Conservation (phyloP, 2,797 vertebrate genomes). For the Sternotherus odoratus region DNA sequence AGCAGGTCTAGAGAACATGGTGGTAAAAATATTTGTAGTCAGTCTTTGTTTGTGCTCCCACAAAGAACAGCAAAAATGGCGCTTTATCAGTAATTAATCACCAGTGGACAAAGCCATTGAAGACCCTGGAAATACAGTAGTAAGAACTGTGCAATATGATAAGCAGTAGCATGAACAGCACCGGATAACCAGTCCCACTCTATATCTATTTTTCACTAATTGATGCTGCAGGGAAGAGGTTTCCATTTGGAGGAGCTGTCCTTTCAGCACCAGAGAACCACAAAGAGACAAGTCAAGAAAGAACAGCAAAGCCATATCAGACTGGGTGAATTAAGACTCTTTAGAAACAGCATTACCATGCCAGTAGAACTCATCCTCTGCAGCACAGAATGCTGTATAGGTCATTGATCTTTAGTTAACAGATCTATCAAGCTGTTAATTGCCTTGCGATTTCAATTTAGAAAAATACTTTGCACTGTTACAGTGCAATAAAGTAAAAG, state of each 20-base stretch:
- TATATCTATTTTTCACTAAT: background rate
- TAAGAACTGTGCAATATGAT: background rate
- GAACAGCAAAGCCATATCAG: background rate
- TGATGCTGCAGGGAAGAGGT: background rate
- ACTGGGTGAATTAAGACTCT: background rate
- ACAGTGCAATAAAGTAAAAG: background rate
- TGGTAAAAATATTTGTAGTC: background rate
- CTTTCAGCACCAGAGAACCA: conserved; percentile 51
- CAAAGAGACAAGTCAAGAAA: background rate
- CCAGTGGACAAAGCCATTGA: background rate
- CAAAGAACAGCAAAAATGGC: background rate
- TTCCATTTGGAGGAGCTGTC: conserved; percentile 48
- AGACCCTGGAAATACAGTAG: background rate
- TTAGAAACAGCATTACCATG: background rate
- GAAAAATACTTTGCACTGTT: background rate
- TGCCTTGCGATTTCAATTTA: background rate
- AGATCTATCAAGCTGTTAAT: background rate
- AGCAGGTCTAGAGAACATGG: background rate
- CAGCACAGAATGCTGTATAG: background rate
- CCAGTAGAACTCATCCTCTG: background rate
- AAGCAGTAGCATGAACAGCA: background rate
- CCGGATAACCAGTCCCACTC: background rate
- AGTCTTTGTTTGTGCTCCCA: background rate
- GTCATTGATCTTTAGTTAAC: background rate
- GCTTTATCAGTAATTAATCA: background rate